Evolutionary conservation across 1,140 invertebrate genomes (phyloP).

Genomic region (Metaphire vulgaris): DNA sequence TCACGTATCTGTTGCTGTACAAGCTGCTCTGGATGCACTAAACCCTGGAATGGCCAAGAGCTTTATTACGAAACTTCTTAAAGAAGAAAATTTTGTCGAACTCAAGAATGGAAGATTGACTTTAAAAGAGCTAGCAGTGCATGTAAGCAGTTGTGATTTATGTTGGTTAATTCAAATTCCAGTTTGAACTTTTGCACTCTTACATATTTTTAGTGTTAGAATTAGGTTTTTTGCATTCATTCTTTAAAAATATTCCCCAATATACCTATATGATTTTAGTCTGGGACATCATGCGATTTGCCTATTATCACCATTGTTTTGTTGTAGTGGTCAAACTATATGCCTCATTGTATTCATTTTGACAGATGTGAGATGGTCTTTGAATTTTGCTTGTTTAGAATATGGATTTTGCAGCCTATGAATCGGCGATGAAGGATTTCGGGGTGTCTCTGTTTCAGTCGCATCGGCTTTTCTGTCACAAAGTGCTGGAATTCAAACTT

Average conservation of each 20-base stretch:
- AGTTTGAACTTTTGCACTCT: neutral
- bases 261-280: too few relatives aligned
- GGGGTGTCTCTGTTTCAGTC: constrained; percentile 51
- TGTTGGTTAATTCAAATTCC: neutral
- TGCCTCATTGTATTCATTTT: too few relatives aligned
- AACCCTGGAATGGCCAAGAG: constrained; percentile 59
- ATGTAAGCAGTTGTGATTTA: constrained; percentile 37
- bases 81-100: constrained; percentile 53
- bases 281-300: too few relatives aligned
- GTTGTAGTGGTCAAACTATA: too few relatives aligned
- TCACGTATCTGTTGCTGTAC: constrained; percentile 43
- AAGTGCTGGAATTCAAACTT: constrained; percentile 50
- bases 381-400: constrained; percentile 42
- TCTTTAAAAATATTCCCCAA: too few relatives aligned
- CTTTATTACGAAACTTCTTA: constrained; percentile 63
- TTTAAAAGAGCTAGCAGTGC: constrained; percentile 44
- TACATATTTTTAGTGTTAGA: neutral
- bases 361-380: too few relatives aligned
- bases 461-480: constrained; percentile 55
- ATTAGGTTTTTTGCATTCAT: neutral
- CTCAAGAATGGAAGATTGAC: constrained; percentile 44
- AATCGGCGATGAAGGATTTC: constrained; percentile 41
- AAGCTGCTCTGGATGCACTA: constrained; percentile 56
- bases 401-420: constrained; percentile 51
- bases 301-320: too few relatives aligned